A percentile compares a stretch with the other conserved stretches of the same genome.
phyloP scores from a whole-genome alignment of 2,888 invertebrate genomes.

The Heliconius ismenius region DNA sequence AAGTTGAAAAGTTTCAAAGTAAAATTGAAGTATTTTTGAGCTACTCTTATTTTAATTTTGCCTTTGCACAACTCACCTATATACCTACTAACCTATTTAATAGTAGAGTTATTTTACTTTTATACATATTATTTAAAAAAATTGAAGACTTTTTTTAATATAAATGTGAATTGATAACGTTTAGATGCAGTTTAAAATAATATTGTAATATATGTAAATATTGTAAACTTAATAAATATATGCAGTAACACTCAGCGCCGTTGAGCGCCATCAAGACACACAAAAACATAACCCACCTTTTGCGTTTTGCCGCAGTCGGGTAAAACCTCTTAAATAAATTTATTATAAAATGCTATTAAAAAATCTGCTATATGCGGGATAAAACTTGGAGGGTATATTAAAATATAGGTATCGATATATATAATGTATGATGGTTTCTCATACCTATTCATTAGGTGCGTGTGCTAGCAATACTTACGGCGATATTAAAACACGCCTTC shows the following conservation, averaged over 20 bases:
- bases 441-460: not conserved
- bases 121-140: not conserved
- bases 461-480: not conserved
- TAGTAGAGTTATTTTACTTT: not conserved
- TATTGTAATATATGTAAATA: too few relatives aligned
- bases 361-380: too few relatives aligned
- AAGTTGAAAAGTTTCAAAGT: slow-evolving; percentile 6
- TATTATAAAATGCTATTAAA: too few relatives aligned
- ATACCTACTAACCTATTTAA: slow-evolving; percentile 14
- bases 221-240: too few relatives aligned
- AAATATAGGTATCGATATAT: too few relatives aligned
- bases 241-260: too few relatives aligned
- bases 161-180: not conserved
- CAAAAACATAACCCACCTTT: too few relatives aligned
- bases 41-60: not conserved
- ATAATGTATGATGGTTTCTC: not conserved
- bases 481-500: not conserved
- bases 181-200: too few relatives aligned
- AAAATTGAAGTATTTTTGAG: slow-evolving; percentile 8
- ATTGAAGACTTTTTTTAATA: not conserved
- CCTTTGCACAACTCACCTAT: slow-evolving; percentile 12
- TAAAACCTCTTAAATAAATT: too few relatives aligned
- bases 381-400: too few relatives aligned
- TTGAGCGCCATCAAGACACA: too few relatives aligned
- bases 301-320: too few relatives aligned